Evolutionary conservation across 2,797 vertebrate species (phyloP).

Genomic region (Hephaestus fuliginosus): DNA sequence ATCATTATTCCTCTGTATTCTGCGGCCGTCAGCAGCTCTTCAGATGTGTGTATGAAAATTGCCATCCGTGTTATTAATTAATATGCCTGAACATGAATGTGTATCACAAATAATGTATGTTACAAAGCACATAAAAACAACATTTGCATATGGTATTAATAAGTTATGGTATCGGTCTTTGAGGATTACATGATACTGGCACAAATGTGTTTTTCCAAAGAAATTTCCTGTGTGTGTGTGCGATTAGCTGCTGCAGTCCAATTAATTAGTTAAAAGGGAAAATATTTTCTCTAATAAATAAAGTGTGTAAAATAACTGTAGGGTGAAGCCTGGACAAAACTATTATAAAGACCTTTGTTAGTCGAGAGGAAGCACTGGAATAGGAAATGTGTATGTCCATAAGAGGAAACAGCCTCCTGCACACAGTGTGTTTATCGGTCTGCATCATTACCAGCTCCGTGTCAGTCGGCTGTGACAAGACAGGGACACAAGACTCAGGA

Average conservation of each 20-base stretch:
- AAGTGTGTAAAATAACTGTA: not conserved
- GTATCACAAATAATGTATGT: not conserved
- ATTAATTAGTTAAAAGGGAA: not conserved
- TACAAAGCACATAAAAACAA: not conserved
- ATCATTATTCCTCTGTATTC: not conserved
- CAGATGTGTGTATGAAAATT: not conserved
- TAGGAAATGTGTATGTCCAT: too few relatives aligned
- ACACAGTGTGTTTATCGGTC: too few relatives aligned
- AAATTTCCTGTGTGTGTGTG: not conserved
- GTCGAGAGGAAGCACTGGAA: too few relatives aligned
- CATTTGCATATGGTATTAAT: constrained; percentile 30
- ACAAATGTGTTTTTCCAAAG: not conserved
- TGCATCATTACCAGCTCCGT: too few relatives aligned
- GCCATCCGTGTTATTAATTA: constrained; percentile 9
- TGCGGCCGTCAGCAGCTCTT: not conserved
- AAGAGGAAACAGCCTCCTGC: too few relatives aligned
- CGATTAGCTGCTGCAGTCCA: not conserved
- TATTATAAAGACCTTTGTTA: too few relatives aligned
- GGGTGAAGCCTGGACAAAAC: too few relatives aligned
- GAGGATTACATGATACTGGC: not conserved
- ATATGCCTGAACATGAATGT: constrained; percentile 8
- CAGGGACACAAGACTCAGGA: too few relatives aligned
- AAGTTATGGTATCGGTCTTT: not conserved
- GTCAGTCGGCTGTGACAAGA: too few relatives aligned
- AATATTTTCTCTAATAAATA: not conserved